These are phyloP conservation scores for Volucella inflata DNA, from an alignment of 2,888 invertebrate genomes.

Conservation along the genomic window DNA sequence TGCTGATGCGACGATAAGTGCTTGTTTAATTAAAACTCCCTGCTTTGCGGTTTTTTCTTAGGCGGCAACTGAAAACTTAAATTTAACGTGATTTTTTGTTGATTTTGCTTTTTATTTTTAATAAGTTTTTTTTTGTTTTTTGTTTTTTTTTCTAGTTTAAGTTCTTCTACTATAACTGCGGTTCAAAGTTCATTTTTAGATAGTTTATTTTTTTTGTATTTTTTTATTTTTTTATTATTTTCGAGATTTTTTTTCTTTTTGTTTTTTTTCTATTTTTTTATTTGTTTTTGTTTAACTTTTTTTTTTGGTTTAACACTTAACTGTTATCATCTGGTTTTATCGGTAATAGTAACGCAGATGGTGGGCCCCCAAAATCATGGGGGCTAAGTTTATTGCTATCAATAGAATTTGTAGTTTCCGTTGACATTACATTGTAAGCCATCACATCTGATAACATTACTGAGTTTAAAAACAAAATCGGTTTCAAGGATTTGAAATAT, in stretches of 20 bases:
- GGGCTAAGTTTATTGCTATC: conserved; percentile 81
- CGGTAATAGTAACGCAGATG: conserved; percentile 76
- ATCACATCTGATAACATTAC: conserved; percentile 83
- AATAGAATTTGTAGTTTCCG: conserved; percentile 77
- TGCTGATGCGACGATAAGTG: neutral
- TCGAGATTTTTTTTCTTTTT: conserved; percentile 34
- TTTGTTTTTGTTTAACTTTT: conserved; percentile 13
- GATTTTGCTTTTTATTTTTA: conserved; percentile 17
- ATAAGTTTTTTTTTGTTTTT: conserved; percentile 22
- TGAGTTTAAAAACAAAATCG: conserved; percentile 67
- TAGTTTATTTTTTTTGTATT: conserved; percentile 22
- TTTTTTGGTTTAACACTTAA: conserved; percentile 76
- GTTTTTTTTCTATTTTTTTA: conserved; percentile 13
- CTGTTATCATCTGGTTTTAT: conserved; percentile 78
- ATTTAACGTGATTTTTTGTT: conserved; percentile 3
- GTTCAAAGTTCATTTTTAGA: conserved; percentile 64
- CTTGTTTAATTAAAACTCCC: conserved; percentile 10
- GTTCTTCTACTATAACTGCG: conserved; percentile 57
- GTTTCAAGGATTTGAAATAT: conserved; percentile 5
- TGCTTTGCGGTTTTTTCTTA: conserved; percentile 9
- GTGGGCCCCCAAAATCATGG: conserved; percentile 84
- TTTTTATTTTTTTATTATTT: conserved; percentile 33
- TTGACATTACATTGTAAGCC: conserved; percentile 84
- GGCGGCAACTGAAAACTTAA: conserved; percentile 44
- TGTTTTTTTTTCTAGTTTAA: conserved; percentile 40